A percentile compares a stretch with the other conserved stretches of the same genome.
phyloP scores from a whole-genome alignment of 1,140 invertebrate species.

The Drosophila fuyamai region DNA sequence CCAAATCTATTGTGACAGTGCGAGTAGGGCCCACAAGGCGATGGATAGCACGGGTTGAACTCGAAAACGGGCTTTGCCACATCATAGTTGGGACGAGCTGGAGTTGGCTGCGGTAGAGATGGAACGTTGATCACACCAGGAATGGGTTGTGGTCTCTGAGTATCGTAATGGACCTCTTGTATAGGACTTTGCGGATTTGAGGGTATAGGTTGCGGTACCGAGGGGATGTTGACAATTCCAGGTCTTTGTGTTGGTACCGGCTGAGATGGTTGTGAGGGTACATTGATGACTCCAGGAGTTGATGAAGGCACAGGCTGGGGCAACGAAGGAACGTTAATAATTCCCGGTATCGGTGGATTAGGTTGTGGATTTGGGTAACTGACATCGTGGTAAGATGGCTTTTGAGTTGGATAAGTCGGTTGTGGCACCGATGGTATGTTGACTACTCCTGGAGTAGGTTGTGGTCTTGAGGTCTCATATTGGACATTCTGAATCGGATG shows the following conservation, averaged over 20 bases:
- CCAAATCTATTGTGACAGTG: slow-evolving; percentile 87
- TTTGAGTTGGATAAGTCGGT: slow-evolving; percentile 12
- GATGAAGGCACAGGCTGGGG: slow-evolving; percentile 2
- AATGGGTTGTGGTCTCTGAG: slow-evolving; percentile 16
- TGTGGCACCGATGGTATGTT: slow-evolving; percentile 47
- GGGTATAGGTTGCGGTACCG: slow-evolving; percentile 23
- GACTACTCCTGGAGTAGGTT: slow-evolving; percentile 25
- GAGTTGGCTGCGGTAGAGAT: slow-evolving; percentile 12
- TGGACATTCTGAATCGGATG: slow-evolving; percentile 15
- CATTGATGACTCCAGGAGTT: slow-evolving; percentile 17
- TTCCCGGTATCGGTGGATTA: slow-evolving; percentile 35
- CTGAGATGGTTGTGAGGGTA: slow-evolving; percentile 49
- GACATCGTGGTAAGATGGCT: slow-evolving; percentile 38
- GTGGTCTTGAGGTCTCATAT: background rate
- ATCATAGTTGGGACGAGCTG: slow-evolving; percentile 84
- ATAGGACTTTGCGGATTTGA: slow-evolving; percentile 3
- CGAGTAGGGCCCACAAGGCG: slow-evolving; percentile 90
- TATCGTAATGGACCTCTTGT: slow-evolving; percentile 18
- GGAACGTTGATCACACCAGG: slow-evolving; percentile 48
- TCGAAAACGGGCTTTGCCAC: slow-evolving; percentile 86
- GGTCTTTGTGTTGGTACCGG: slow-evolving; percentile 5
- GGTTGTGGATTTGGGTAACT: slow-evolving; percentile 49
- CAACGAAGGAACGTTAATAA: slow-evolving; percentile 46
- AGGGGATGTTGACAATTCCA: slow-evolving; percentile 41
- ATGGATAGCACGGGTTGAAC: slow-evolving; percentile 88